Evolutionary conservation across 2,113 vertebrate species (phyloP), one percentile per base, ranked within the genome.

Genomic region (Lagopus muta): DNA sequence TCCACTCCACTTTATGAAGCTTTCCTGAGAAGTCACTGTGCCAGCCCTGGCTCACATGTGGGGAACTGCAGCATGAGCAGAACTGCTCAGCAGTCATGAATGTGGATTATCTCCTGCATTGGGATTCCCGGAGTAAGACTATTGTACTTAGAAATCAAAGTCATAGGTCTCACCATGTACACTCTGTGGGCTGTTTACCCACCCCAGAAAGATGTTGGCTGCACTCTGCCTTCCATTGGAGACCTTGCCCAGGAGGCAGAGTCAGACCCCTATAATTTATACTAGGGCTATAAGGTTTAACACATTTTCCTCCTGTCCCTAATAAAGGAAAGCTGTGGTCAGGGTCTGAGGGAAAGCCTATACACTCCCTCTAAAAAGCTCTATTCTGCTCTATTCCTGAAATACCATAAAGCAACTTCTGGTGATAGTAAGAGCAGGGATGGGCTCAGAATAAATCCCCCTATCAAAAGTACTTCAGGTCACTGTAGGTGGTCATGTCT

Each of bases 331-430:
- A 30, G 20, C 8, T 52, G 54, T 34, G 50, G 30, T 54, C 55
- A 54, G 73, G 30, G 40, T 36, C 86, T 0, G 0, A 32, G 0
- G 2, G 67, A 57, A 86, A 90, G 24, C 69, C 54, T 70, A n/a
- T 9, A 8, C 3, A 10, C 15, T 57, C 17, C 17, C 81, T 83
- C n/a, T 80, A 70, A 80, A 75, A 42, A 50, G 2, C 8, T 22
- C 8, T 0, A 2, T 82, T 91, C 28, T 89, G 7, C 18, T 82
- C 58, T 66, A 3, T 32, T 65, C 3, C 3, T 52, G 45, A 76
- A 88, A 76, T 20, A 47, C 16, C 15, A 8, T 48, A 61, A 82
- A 94, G 54, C 48, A 40, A 7, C 42, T 10, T 65, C 61, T 70
- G 67, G 40, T 69, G 54, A 61, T 16, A 79, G 8, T n/a, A 74